phyloP scores from a whole-genome alignment of 2,113 vertebrate species.

The Xenopus borealis region DNA sequence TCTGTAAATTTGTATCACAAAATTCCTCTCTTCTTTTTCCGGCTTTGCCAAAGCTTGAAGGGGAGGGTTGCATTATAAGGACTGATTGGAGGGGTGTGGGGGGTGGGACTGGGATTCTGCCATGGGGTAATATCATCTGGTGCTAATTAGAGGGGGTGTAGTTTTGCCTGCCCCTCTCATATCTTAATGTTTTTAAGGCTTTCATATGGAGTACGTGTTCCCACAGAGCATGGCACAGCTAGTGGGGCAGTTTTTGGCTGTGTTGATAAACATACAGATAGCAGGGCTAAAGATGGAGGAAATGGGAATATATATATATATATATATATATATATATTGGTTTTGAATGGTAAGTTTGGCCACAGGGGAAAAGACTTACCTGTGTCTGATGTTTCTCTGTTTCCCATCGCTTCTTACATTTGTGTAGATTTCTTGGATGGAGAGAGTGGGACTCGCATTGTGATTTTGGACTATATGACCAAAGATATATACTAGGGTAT shows the following conservation, averaged over 20 bases:
- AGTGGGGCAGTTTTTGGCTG: conserved; percentile 24
- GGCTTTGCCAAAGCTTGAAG: conserved; percentile 45
- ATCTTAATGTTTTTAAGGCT: conserved; percentile 47
- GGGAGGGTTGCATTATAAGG: conserved; percentile 32
- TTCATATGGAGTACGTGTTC: conserved; percentile 39
- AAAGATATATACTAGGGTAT: conserved; percentile 39
- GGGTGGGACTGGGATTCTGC: conserved; percentile 29
- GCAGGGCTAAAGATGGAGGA: conserved; percentile 3
- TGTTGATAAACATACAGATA: conserved; percentile 1
- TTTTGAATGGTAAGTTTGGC: not conserved
- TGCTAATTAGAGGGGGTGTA: conserved; percentile 38
- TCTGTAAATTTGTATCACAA: not conserved
- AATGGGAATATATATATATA: not conserved
- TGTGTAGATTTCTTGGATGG: conserved; percentile 19
- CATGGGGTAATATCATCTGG: conserved; percentile 46
- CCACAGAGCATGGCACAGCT: conserved; percentile 42
- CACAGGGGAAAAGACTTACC: conserved; percentile 5
- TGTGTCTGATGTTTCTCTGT: conserved; percentile 15
- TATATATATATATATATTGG: not conserved
- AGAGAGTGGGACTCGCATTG: conserved; percentile 27
- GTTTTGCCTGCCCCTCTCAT: conserved; percentile 37
- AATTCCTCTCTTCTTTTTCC: conserved; percentile 44
- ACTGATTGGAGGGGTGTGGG: not conserved
- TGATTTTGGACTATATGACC: conserved; percentile 37
- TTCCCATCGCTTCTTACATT: conserved; percentile 18